Base-by-base conservation (phyloP, 2,113 vertebrate species). In the Oreotrochilus melanogaster region DNA sequence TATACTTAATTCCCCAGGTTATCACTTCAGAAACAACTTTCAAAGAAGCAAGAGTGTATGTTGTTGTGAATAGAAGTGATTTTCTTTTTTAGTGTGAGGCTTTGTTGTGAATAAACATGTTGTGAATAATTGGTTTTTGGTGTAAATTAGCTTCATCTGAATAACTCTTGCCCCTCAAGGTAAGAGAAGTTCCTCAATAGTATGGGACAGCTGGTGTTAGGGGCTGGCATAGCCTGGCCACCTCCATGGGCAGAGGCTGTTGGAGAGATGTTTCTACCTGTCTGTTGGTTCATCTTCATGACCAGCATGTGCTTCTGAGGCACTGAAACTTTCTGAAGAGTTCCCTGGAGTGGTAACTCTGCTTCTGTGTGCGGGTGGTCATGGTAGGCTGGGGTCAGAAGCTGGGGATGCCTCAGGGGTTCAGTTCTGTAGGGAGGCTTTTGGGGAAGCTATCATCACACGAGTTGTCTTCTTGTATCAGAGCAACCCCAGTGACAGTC, bases 11-110 rank as follows among this genome's bases (percentile, higher is more conserved):
- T 37, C 82, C 76, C 25, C 14, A 56, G 10, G 30, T 9, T 51
- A 39, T 43, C n/a, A 10, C 9, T 86, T 24, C 17, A 10, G 18
- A 67, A 57, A 31, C 1, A 5, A 7, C 42, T 67, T 65, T 54
- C 22, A 37, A 66, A 70, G 10, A 58, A 9, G 4, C 3, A 3
- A 51, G 3, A 0, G 9, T 24, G 14, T 60, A 9, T 33, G 11
- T 39, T 75, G 11, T 6, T 28, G 24, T 45, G 19, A 86, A 28
- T 3, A 51, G 23, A 24, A 35, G n/a, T 28, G 9, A 12, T 35
- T 64, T 60, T 54, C 11, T 47, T 9, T 70, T 75, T 45, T 45
- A 54, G 2, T 65, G 1, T 43, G 28, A 16, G 4, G 14, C 4
- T 54, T 35, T 31, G 7, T 5, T 80, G 54, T n/a, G n/a, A n/a